A percentile compares a stretch with the other conserved stretches of the same genome.
Conservation (phyloP, 2,797 vertebrate species). For the Danio tinwini region DNA sequence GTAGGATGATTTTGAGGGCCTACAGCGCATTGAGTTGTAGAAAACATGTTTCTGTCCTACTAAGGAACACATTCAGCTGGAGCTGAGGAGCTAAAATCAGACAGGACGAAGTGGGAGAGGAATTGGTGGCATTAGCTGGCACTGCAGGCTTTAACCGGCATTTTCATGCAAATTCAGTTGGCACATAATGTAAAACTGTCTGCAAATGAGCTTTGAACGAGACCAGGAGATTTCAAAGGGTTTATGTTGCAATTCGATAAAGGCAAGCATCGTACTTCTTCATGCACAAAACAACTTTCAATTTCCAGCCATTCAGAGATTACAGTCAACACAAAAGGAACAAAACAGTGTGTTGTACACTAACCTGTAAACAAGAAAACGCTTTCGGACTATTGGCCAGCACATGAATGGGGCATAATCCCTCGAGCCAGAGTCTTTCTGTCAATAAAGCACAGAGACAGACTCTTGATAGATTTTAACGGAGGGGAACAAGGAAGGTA, state of each 20-base stretch:
- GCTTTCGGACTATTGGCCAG: conserved; percentile 16
- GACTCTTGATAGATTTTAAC: conserved; percentile 29
- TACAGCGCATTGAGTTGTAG: conserved; percentile 1
- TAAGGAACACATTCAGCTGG: conserved; percentile 13
- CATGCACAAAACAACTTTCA: neutral
- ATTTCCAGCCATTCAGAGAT: conserved; percentile 29
- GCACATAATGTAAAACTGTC: conserved; percentile 2
- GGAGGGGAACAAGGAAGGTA: conserved; percentile 9
- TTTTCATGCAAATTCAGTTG: conserved; percentile 42
- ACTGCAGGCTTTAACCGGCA: conserved; percentile 18
- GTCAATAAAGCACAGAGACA: conserved; percentile 20
- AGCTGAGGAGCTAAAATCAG: conserved; percentile 17
- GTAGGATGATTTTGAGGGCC: conserved; percentile 40
- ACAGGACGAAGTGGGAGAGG: conserved; percentile 39
- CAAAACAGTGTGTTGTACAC: conserved; percentile 5
- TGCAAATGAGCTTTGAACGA: conserved; percentile 15
- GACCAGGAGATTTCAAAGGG: conserved; percentile 7
- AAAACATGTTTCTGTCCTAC: conserved; percentile 29
- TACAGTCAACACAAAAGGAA: conserved; percentile 35
- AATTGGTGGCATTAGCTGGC: conserved; percentile 29
- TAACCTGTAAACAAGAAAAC: conserved; percentile 33
- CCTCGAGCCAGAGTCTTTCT: conserved; percentile 25
- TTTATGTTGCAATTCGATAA: conserved; percentile 22
- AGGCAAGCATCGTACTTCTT: neutral
- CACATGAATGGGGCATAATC: conserved; percentile 26